Conservation (phyloP, 2,113 vertebrate genomes). For the Lonchura striata region DNA sequence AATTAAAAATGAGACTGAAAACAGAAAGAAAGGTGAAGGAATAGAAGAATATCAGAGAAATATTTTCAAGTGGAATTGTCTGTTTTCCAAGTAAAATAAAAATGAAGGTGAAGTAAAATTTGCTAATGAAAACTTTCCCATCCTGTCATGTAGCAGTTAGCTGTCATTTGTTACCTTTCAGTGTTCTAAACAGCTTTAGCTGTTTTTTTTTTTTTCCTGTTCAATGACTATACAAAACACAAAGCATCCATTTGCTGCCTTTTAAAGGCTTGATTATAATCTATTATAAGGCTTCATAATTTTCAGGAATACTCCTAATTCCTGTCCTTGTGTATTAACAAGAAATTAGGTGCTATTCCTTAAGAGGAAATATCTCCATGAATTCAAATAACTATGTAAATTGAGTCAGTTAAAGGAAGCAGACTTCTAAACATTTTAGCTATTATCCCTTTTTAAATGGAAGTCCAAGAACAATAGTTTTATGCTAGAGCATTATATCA, state of each 20-base stretch:
- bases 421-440: neutral
- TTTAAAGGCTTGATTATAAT: neutral
- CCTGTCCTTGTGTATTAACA: neutral
- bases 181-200: neutral
- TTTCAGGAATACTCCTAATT: neutral
- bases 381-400: neutral
- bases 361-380: neutral
- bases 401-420: neutral
- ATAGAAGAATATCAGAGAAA: neutral
- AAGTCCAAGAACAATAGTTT: slow-evolving; percentile 7
- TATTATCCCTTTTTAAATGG: neutral
- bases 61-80: neutral
- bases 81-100: neutral
- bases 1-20: neutral
- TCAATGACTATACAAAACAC: neutral
- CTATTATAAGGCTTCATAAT: neutral
- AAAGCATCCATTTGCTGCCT: neutral
- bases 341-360: neutral
- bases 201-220: neutral
- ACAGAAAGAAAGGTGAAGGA: neutral
- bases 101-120: neutral
- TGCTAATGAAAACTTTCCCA: neutral
- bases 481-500: neutral
- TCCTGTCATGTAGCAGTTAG: neutral
- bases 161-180: neutral